phyloP scores from a whole-genome alignment of 1,140 invertebrate species.

The Euborellia annulipes region DNA sequence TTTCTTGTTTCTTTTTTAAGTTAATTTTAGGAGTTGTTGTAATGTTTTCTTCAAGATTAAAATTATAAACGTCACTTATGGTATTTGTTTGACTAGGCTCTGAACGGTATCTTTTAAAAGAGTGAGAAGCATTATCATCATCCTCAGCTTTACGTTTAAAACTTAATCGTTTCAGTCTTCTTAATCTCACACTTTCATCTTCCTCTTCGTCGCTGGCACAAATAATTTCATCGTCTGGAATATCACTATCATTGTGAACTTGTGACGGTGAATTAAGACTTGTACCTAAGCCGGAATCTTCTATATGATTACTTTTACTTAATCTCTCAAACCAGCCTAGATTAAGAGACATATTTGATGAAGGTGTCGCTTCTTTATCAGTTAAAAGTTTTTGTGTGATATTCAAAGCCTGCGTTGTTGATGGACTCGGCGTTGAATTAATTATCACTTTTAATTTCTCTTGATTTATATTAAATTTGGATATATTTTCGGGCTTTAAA shows the following conservation, averaged over 20 bases:
- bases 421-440: slow-evolving; percentile 12
- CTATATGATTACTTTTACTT: slow-evolving; percentile 12
- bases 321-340: slow-evolving; percentile 36
- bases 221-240: slow-evolving; percentile 17
- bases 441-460: slow-evolving; percentile 21
- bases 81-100: too few relatives aligned
- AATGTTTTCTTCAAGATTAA: too few relatives aligned
- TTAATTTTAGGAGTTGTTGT: too few relatives aligned
- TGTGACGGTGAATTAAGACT: too few relatives aligned
- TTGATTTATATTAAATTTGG: slow-evolving; percentile 11
- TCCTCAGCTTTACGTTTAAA: too few relatives aligned
- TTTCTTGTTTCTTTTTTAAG: too few relatives aligned
- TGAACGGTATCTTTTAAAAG: too few relatives aligned
- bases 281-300: slow-evolving; percentile 7
- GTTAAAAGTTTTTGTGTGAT: slow-evolving; percentile 25
- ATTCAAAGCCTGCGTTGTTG: slow-evolving; percentile 23
- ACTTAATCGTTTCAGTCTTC: too few relatives aligned
- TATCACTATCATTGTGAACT: too few relatives aligned
- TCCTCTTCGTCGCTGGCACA: slow-evolving; percentile 48
- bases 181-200: too few relatives aligned
- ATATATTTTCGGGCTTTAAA: slow-evolving; percentile 1
- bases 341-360: slow-evolving; percentile 28
- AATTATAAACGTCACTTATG: too few relatives aligned
- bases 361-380: not conserved
- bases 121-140: too few relatives aligned